Percentiles rank a stretch among this genome's conserved stretches.
These are phyloP conservation scores for Alcis repandata DNA, from an alignment of 2,888 invertebrate genomes.

Conservation along the genomic window DNA sequence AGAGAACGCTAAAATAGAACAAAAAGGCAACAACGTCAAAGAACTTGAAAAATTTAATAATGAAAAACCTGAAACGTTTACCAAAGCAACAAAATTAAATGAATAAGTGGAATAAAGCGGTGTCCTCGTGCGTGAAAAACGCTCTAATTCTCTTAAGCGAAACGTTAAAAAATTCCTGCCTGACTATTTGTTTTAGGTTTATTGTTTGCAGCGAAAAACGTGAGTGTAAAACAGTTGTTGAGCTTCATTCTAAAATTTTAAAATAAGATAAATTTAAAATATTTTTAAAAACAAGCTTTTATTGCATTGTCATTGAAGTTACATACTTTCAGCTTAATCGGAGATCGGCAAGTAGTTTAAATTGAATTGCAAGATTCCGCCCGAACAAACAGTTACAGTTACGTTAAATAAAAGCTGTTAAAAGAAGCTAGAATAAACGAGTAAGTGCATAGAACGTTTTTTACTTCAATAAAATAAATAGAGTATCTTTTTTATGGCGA, in stretches of 20 bases:
- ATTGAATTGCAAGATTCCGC: too few relatives aligned
- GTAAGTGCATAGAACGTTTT: too few relatives aligned
- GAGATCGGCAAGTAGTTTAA: too few relatives aligned
- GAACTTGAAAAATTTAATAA: not conserved
- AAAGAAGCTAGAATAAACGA: too few relatives aligned
- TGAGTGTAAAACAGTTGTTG: constrained; percentile 12
- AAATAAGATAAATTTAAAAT: too few relatives aligned
- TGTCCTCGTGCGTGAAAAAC: constrained; percentile 32
- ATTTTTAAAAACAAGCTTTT: too few relatives aligned
- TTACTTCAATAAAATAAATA: too few relatives aligned
- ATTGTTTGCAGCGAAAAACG: constrained; percentile 23
- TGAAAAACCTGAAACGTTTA: not conserved
- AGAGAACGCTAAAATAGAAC: not conserved
- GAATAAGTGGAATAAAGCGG: constrained; percentile 16
- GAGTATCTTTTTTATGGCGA: too few relatives aligned
- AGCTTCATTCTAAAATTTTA: not conserved
- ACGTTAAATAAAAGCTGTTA: too few relatives aligned
- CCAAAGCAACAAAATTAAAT: constrained; percentile 9
- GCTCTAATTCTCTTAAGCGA: constrained; percentile 28
- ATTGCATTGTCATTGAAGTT: too few relatives aligned
- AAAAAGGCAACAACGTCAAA: not conserved
- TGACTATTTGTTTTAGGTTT: constrained; percentile 25
- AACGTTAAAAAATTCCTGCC: constrained; percentile 28
- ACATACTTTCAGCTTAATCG: too few relatives aligned
- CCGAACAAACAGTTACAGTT: too few relatives aligned